A percentile compares a stretch with the other conserved stretches of the same genome.
Evolutionary conservation across 2,888 invertebrate species (phyloP).

Genomic region (Machimus atricapillus): DNA sequence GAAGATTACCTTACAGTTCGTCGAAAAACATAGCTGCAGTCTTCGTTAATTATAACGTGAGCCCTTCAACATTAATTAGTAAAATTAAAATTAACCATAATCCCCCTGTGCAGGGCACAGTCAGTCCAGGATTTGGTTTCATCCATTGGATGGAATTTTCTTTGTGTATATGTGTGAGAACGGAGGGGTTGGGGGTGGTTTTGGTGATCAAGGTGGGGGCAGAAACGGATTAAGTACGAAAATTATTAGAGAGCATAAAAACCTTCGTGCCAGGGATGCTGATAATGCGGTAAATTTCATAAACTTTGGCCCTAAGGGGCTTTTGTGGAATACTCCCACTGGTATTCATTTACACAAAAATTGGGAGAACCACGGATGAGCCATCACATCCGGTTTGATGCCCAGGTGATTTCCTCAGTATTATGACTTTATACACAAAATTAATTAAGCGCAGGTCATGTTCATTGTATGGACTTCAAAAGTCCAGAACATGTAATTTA

Average conservation of each 20-base stretch:
- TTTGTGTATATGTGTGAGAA: neutral
- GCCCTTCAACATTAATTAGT: neutral
- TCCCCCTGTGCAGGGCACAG: neutral
- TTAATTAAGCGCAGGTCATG: neutral
- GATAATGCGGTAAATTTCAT: neutral
- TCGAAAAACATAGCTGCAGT: neutral
- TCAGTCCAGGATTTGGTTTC: neutral
- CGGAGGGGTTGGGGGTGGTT: neutral
- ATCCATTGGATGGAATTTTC: neutral
- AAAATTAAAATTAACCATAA: neutral
- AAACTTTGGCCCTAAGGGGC: neutral
- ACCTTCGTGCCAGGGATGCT: neutral
- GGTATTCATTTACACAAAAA: neutral
- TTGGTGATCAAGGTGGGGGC: neutral
- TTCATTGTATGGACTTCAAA: neutral
- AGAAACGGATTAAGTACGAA: neutral
- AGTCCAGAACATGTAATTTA: neutral
- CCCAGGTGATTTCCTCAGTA: neutral
- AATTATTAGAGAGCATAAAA: neutral
- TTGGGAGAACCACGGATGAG: neutral
- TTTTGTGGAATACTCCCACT: neutral
- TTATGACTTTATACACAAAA: neutral
- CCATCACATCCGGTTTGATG: neutral
- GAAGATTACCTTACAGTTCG: neutral
- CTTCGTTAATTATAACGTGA: neutral